These are phyloP conservation scores for Lepidochrysops patricia DNA, from an alignment of 2,888 invertebrate genomes.

Conservation along the genomic window DNA sequence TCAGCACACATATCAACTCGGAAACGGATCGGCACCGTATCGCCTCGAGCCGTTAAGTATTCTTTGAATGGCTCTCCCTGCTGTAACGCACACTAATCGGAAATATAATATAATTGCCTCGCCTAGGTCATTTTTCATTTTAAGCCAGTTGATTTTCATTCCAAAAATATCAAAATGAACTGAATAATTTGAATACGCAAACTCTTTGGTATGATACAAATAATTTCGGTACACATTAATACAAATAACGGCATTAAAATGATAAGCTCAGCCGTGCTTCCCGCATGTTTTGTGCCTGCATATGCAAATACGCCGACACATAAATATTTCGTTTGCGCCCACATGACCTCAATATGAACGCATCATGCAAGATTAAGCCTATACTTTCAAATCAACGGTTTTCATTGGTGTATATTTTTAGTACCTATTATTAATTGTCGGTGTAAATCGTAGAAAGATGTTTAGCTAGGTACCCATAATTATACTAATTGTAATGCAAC, in stretches of 20 bases:
- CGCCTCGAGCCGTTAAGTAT: too few relatives aligned
- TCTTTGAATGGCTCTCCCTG: too few relatives aligned
- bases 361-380: not conserved
- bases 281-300: slow-evolving; percentile 1
- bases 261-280: slow-evolving; percentile 1
- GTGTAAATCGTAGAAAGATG: too few relatives aligned
- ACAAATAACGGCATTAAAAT: slow-evolving; percentile 4
- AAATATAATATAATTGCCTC: too few relatives aligned
- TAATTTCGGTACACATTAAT: not conserved
- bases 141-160: not conserved
- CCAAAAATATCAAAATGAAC: not conserved
- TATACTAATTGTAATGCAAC: too few relatives aligned
- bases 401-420: too few relatives aligned
- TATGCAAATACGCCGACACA: slow-evolving; percentile 5
- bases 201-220: not conserved
- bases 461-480: too few relatives aligned
- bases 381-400: not conserved
- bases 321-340: not conserved
- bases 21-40: too few relatives aligned
- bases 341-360: not conserved
- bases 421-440: too few relatives aligned
- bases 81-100: too few relatives aligned
- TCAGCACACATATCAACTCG: too few relatives aligned
- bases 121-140: not conserved
- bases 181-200: not conserved